Base-by-base conservation (phyloP, 2,113 vertebrate species). In the Chroicocephalus ridibundus region DNA sequence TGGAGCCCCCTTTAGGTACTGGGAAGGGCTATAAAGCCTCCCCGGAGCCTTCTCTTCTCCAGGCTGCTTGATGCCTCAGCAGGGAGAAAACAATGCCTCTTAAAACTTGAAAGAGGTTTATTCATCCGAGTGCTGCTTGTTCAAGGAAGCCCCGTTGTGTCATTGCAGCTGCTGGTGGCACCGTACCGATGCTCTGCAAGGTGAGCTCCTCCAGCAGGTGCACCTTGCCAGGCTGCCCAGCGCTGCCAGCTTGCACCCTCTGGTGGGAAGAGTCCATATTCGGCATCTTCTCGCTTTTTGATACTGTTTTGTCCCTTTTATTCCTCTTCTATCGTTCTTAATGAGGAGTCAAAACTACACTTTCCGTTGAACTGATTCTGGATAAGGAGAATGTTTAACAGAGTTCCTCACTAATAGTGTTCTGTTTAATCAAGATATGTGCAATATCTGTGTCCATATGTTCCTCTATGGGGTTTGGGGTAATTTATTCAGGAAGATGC, bases 271-370 rank as follows among this genome's bases (percentile, higher is more conserved):
- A 32, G 46, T 10, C 65, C 6, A 2, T 31, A 11, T 12, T 51
- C 64, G 66, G 14, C 15, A 17, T 62, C 44, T 46, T 38, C 54
- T 68, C 54, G 8, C 19, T 8, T 34, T 52, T 62, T 38, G 10
- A 7, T 42, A 5, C 15, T 72, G 1, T 40, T 51, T 5, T 64
- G 19, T 15, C 11, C 0, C 0, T 46, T 44, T 69, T 26, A 29
- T 29, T 57, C 16, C 7, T 51, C 16, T 58, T 25, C 7, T 24
- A 38, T 31, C 3, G 1, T 42, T 60, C 14, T 18, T 46, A 44
- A 10, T 0, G 4, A 44, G 19, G 21, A 58, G 10, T 40, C 26
- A 26, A 38, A 70, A 52, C 11, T 9, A 20, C 1, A 17, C 6
- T 29, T 85, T 34, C 31, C 2, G 4, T 31, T 86, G 31, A 61